Evolutionary conservation across 2,888 invertebrate genomes (phyloP).

Genomic region (Athrips mouffetella): DNA sequence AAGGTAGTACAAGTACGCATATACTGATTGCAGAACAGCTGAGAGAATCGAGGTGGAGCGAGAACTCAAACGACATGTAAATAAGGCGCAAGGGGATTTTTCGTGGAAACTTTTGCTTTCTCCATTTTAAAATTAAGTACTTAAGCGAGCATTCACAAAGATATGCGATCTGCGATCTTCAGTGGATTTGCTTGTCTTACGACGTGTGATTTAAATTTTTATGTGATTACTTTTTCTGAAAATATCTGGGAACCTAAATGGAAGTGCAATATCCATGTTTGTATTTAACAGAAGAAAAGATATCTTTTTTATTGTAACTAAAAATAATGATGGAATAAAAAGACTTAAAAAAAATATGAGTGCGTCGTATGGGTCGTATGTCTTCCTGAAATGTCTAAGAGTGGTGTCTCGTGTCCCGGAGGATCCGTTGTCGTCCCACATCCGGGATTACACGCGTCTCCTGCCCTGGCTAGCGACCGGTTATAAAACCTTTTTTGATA

Average conservation of each 20-base stretch:
- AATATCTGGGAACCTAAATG: no score
- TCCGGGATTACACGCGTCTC: constrained; percentile 34
- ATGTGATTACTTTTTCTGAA: no score
- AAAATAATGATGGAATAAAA: no score
- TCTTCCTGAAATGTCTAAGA: constrained; percentile 46
- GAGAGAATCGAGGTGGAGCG: neutral
- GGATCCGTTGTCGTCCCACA: no score
- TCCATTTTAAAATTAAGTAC: neutral
- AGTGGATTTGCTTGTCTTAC: no score
- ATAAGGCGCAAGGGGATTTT: neutral
- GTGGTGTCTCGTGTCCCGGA: constrained; percentile 33
- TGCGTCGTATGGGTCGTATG: constrained; percentile 41
- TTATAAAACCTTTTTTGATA: constrained; percentile 30
- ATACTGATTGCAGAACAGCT: constrained; percentile 2
- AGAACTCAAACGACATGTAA: constrained; percentile 7
- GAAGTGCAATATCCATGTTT: no score
- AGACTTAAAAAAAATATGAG: constrained; percentile 62
- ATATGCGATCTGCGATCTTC: no score
- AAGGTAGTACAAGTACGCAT: neutral
- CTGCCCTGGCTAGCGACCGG: constrained; percentile 20
- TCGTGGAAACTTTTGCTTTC: neutral
- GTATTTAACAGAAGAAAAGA: constrained; percentile 12
- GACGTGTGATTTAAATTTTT: no score
- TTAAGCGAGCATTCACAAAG: no score
- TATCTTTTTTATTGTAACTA: no score